A percentile compares a stretch with the other conserved stretches of the same genome.
Evolutionary conservation across 2,888 invertebrate genomes (phyloP).

Genomic region (Fragum sueziense): DNA sequence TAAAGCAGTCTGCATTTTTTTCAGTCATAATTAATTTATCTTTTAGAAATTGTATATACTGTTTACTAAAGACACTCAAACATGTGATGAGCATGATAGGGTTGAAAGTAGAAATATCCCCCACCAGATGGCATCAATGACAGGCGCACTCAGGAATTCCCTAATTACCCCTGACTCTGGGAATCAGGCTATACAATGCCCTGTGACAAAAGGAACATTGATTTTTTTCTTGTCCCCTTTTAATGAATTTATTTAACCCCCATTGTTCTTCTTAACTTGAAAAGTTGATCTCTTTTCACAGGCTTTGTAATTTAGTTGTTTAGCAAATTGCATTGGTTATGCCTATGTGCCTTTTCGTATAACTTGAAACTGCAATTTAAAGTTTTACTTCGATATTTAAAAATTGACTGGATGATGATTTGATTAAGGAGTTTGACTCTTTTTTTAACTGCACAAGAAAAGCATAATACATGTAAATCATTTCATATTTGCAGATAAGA

Average conservation of each 20-base stretch:
- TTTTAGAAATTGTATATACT: not conserved
- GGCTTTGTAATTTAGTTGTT: no score
- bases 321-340: no score
- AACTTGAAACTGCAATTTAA: no score
- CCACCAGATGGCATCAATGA: not conserved
- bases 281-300: no score
- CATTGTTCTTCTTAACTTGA: not conserved
- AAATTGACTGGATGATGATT: no score
- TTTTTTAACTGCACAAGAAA: not conserved
- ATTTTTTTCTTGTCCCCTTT: not conserved
- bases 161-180: not conserved
- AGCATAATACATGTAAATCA: not conserved
- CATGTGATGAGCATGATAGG: no score
- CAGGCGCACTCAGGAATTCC: conserved; percentile 10
- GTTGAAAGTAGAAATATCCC: conserved; percentile 1
- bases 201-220: not conserved
- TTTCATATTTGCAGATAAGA: no score
- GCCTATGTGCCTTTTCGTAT: no score
- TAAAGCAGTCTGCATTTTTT: no score
- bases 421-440: no score
- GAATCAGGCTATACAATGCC: not conserved
- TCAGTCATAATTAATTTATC: not conserved
- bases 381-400: no score
- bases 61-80: not conserved
- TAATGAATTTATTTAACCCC: not conserved